Evolutionary conservation across 35 echinoderm and acorn worm species (phyloP).

Genomic region (Ophioderma brevispina): DNA sequence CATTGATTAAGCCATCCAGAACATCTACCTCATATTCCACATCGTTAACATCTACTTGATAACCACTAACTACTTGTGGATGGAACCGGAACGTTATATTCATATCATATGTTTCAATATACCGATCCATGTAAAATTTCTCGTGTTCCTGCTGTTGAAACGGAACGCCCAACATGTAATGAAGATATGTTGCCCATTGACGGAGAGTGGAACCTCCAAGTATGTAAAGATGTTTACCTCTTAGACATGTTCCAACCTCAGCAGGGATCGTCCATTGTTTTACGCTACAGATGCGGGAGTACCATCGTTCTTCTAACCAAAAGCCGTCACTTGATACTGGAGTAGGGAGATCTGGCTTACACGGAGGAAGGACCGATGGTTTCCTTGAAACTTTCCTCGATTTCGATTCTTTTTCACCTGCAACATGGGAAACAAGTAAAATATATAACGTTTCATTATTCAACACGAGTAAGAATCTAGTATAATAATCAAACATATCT

Average conservation of each 20-base stretch:
- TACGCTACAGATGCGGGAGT: not conserved
- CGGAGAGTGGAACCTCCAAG: conserved; percentile 42
- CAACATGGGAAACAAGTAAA: too few relatives aligned
- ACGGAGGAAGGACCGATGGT: not conserved
- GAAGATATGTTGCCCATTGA: not conserved
- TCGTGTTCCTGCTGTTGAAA: not conserved
- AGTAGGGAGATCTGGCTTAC: not conserved
- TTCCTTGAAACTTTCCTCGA: too few relatives aligned
- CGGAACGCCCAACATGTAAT: not conserved
- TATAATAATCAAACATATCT: too few relatives aligned
- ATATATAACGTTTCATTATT: too few relatives aligned
- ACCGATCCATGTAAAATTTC: not conserved
- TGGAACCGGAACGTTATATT: conserved; percentile 54
- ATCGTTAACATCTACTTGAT: not conserved
- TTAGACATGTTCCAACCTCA: conserved; percentile 5
- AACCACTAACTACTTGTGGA: conserved; percentile 9
- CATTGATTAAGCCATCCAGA: conserved; percentile 13
- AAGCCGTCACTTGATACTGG: conserved; percentile 5
- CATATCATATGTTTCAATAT: not conserved
- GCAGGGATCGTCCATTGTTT: not conserved
- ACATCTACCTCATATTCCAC: conserved; percentile 40
- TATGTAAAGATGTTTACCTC: conserved; percentile 19
- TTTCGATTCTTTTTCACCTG: too few relatives aligned
- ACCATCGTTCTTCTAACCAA: conserved; percentile 15
- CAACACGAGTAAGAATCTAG: too few relatives aligned